Base-by-base conservation (phyloP, 2,888 invertebrate species). In the Schizotus pectinicornis region DNA sequence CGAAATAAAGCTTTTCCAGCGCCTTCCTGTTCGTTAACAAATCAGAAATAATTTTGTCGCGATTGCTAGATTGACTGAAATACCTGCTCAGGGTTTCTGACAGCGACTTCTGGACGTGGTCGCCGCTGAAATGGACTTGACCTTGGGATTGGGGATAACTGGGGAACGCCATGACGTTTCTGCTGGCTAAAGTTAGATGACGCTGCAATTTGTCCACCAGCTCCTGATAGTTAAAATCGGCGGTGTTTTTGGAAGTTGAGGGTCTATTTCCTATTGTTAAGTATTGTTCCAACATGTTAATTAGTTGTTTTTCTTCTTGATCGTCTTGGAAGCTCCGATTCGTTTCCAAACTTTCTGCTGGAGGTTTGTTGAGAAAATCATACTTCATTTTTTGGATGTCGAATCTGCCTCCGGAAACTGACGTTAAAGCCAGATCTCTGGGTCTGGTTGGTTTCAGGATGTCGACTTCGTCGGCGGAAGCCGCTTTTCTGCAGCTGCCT, bases 1-100 rank as follows among this genome's bases (percentile, higher is more conserved):
- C 89, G 73, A 89, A 88, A 73, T 90, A 89, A 31, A 90, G 80
- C 75, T 86, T 88, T 76, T 89, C 90, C 49, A 92, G 80, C 22
- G 90, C 81, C 71, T 86, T 88, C 68, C 90, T 84, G 75, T 92
- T 88, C 7, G 88, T 88, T 49, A 92, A 79, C 47, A 92, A 81
- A 69, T 89, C 88, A 49, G 88, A 87, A 66, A 91, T 88, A 55
- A 90, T 86, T 75, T 84, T 84, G 62, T 90, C 87, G 55, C 88
- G 82, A 69, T 86, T 88, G 0, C 85, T 81, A 8, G 86, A 84
- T 65, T 87, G 85, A 62, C 85, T 82, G 73, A 87, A 89, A 71
- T 89, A 88, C 61, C 89, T 82, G 65, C 86, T 83, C 9, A 90
- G 79, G 6, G 88, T 88, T 67, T 90, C 89, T 54, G 86, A 78